phyloP scores from a whole-genome alignment of 2,113 vertebrate genomes.

The Hepsetus odoe region DNA sequence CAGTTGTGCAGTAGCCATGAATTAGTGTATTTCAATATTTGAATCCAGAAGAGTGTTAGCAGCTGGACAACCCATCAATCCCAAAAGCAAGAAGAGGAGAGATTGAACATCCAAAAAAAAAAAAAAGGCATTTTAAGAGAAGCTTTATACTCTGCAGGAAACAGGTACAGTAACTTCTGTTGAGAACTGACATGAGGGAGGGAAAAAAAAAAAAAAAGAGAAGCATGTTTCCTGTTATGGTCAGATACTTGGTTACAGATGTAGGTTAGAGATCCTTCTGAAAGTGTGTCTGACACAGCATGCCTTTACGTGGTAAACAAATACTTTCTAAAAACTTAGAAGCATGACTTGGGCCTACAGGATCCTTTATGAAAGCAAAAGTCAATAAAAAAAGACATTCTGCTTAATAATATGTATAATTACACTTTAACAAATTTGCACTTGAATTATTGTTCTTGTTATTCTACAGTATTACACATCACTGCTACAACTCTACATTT shows the following conservation, averaged over 20 bases:
- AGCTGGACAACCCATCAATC: not conserved
- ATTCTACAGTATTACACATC: not conserved
- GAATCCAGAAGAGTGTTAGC: not conserved
- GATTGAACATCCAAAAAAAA: slow-evolving; percentile 19
- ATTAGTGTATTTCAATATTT: not conserved
- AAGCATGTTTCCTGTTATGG: slow-evolving; percentile 49
- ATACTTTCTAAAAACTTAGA: not conserved
- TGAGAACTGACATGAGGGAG: slow-evolving; percentile 37
- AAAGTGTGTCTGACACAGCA: slow-evolving; percentile 16
- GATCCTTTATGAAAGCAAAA: not conserved
- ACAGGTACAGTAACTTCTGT: slow-evolving; percentile 43
- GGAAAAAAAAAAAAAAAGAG: slow-evolving; percentile 37
- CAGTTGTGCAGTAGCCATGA: not conserved
- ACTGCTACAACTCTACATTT: not conserved
- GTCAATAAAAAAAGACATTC: not conserved
- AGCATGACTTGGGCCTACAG: not conserved
- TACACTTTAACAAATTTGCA: not conserved
- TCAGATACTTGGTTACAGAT: slow-evolving; percentile 38
- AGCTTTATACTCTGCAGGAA: slow-evolving; percentile 36
- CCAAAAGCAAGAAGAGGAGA: not conserved
- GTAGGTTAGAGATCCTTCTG: slow-evolving; percentile 42
- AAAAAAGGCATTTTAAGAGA: slow-evolving; percentile 1
- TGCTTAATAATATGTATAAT: not conserved
- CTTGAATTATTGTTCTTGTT: not conserved
- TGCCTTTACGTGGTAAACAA: slow-evolving; percentile 12